phyloP scores from a whole-genome alignment of 2,888 invertebrate genomes.

The Palloptera scutellata region DNA sequence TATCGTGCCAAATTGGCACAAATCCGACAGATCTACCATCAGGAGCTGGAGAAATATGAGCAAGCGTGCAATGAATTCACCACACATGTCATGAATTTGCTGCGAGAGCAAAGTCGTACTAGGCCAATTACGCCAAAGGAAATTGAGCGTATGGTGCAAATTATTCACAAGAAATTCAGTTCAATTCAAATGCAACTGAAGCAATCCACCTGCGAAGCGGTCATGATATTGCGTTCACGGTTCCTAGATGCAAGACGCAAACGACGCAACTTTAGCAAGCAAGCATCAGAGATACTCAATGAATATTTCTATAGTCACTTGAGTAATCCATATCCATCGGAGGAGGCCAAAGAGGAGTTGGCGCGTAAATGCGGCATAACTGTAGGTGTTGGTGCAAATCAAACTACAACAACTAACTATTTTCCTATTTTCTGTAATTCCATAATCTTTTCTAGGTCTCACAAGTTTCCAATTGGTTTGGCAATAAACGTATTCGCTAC shows the following conservation, averaged over 20 bases:
- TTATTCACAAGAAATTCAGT: slow-evolving; percentile 97
- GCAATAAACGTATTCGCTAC: slow-evolving; percentile 98
- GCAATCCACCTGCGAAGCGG: slow-evolving; percentile 99
- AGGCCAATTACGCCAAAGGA: slow-evolving; percentile 98
- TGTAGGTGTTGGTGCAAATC: slow-evolving; percentile 66
- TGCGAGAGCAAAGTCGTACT: slow-evolving; percentile 95
- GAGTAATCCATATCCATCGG: slow-evolving; percentile 99
- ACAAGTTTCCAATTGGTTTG: slow-evolving; percentile 99
- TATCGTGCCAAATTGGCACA: slow-evolving; percentile 98
- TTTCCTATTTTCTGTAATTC: neutral
- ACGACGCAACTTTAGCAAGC: slow-evolving; percentile 98
- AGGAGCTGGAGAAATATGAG: slow-evolving; percentile 99
- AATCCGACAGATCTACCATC: slow-evolving; percentile 98
- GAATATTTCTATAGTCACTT: slow-evolving; percentile 99
- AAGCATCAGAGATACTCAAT: slow-evolving; percentile 98
- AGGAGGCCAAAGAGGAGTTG: slow-evolving; percentile 99
- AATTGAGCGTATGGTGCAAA: slow-evolving; percentile 99
- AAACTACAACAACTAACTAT: neutral
- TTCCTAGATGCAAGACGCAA: slow-evolving; percentile 85
- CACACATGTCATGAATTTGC: slow-evolving; percentile 98
- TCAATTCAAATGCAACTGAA: slow-evolving; percentile 98
- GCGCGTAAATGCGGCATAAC: slow-evolving; percentile 99
- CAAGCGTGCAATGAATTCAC: slow-evolving; percentile 99
- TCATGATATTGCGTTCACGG: slow-evolving; percentile 89
- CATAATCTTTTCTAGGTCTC: slow-evolving; percentile 53